Evolutionary conservation across 1,140 invertebrate species (phyloP).

Genomic region (Tribolium castaneum): DNA sequence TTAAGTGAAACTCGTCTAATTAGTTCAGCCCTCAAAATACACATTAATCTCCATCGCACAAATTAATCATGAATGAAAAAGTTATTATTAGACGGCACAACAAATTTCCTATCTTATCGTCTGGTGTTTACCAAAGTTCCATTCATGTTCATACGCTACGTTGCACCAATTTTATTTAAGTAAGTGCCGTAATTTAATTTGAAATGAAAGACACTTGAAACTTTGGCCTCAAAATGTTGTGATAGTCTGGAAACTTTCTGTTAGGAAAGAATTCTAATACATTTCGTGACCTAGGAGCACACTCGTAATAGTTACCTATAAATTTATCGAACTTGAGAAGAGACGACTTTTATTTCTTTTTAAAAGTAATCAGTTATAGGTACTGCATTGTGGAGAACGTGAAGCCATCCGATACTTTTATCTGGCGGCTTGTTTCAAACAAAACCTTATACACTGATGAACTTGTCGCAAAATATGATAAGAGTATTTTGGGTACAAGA

Average conservation of each 20-base stretch:
- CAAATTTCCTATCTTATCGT: background rate
- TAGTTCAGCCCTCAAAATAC: background rate
- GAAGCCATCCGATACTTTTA: no score
- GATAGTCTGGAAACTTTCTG: background rate
- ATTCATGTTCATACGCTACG: background rate
- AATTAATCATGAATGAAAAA: background rate
- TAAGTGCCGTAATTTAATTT: background rate
- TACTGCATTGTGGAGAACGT: background rate
- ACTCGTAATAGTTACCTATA: background rate
- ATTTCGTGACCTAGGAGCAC: background rate
- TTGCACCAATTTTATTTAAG: background rate
- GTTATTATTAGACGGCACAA: background rate
- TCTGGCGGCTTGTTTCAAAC: no score
- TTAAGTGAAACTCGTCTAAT: no score
- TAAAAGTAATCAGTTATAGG: background rate
- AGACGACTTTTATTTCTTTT: background rate
- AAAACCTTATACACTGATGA: no score
- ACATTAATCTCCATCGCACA: background rate
- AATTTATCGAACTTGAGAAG: background rate
- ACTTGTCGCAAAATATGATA: no score
- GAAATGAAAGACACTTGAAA: background rate
- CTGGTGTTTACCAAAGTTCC: background rate
- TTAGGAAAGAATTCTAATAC: background rate
- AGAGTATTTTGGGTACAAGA: no score
- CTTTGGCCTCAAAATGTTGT: background rate